Evolutionary conservation across 1,140 invertebrate genomes (phyloP).

Genomic region (Drosophila mojavensis): DNA sequence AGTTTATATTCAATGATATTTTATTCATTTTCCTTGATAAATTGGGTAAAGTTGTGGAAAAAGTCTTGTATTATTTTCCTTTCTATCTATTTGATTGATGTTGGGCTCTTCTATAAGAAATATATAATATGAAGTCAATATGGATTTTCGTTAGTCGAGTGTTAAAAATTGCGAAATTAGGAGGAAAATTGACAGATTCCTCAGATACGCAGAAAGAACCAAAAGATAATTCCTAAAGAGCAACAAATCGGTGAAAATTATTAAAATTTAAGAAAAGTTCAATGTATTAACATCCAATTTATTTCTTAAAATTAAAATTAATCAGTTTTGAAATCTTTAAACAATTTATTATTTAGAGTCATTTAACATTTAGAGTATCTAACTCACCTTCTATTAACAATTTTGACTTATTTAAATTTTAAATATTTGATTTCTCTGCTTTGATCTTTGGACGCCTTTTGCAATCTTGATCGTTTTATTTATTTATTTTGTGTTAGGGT

Average conservation of each 20-base stretch:
- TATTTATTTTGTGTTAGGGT: conserved; percentile 3
- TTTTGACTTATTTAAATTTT: neutral
- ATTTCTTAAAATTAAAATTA: neutral
- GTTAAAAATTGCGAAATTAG: too few relatives aligned
- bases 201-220: too few relatives aligned
- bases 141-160: too few relatives aligned
- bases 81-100: too few relatives aligned
- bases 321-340: neutral
- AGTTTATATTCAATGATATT: too few relatives aligned
- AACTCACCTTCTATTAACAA: conserved; percentile 26
- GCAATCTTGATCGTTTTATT: neutral
- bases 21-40: too few relatives aligned
- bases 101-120: neutral
- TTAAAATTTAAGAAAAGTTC: neutral
- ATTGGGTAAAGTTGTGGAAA: too few relatives aligned
- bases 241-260: too few relatives aligned
- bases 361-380: too few relatives aligned
- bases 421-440: neutral
- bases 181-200: too few relatives aligned
- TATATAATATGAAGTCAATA: neutral
- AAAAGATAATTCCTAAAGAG: too few relatives aligned
- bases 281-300: neutral
- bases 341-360: neutral
- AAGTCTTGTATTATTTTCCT: too few relatives aligned
- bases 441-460: conserved; percentile 6